Evolutionary conservation across 2,797 vertebrate species (phyloP), one percentile per base, ranked within the genome.

Genomic region (Coreius guichenoti): DNA sequence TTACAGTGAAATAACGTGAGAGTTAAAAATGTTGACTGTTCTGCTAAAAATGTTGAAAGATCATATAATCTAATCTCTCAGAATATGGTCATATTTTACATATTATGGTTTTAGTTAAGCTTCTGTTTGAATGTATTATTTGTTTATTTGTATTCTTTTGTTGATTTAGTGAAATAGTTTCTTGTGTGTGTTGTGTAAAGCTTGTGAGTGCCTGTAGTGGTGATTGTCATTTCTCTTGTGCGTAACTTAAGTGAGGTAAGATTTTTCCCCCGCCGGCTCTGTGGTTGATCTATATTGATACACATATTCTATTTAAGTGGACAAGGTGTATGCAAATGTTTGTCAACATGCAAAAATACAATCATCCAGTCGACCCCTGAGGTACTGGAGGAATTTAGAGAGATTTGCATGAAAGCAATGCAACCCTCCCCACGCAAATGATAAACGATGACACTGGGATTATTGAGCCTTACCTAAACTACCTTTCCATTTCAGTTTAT

Each of bases 401-500:
- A 82, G 26, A 74, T 82, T 82, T 82, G 69, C 69, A 82, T 82
- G 21, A 58, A 61, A 73, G 69, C 69, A 82, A 45, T 7, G 21
- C 69, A 70, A 3, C 17, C 54, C 36, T 51, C 21, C 47, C 21
- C n/a, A 82, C 11, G 68, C 68, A 82, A 82, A 82, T 82, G 36
- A 45, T 47, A 73, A 61, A 61, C 26, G 51, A 82, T n/a, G 65
- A 16, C 31, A 77, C 51, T 58, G 49, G 31, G 21, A 39, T 81
- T 81, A 69, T 26, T 69, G 31, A 7, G 4, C 21, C 29, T 68
- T 11, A 8, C 21, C 4, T 68, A 11, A 5, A 68, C 61, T 80
- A 31, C 7, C 63, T 33, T 17, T 49, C 29, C 43, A 29, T 73
- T 47, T 17, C 5, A 49, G 2, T 13, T 33, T 11, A 4, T 73